Evolutionary conservation across 2,797 vertebrate species (phyloP), one percentile per base, ranked within the genome.

Genomic region (Myoxocephalus aenaeus): DNA sequence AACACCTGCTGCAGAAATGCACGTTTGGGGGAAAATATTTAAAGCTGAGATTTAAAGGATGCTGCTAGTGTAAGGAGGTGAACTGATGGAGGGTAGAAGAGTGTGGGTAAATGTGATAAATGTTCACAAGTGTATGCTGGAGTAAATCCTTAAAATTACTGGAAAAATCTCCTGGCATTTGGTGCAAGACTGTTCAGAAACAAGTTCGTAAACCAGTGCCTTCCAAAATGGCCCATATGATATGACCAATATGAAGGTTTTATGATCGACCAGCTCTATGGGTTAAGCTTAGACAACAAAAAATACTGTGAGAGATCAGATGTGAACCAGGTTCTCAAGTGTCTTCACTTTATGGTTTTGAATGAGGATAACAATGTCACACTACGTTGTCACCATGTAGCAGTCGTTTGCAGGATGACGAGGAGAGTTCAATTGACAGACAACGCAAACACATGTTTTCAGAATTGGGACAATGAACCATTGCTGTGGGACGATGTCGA

Each of bases 1-100:
- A 79, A 51, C 22, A 27, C 56, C 57, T 59, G 5, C n/a, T 59
- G 27, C 17, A 67, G 36, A 25, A 50, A 34, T 46, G 58, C 40
- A 54, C 14, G 12, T 22, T 57, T 72, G 48, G 38, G 50, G 54
- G 63, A 63, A 36, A 32, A 0, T 13, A 15, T 66, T 62, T 68
- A 25, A 13, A 51, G 13, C 2, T 0, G 34, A 27, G 32, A 65
- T 66, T 54, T 62, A 36, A 4, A 42, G 13, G 40, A 42, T 15
- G 40, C 13, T 1, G 13, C 40, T 66, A 56, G 18, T 20, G 11
- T 25, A 27, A 66, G 0, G 4, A 62, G 70, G 8, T 75, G 70
- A n/a, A n/a, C n/a, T n/a, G n/a, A n/a, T n/a, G n/a, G n/a, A n/a
- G n/a, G n/a, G n/a, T n/a, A n/a, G n/a, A n/a, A n/a, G n/a, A n/a